Evolutionary conservation across 2,797 vertebrate species (phyloP).

Genomic region (Phoxinus dragarum): DNA sequence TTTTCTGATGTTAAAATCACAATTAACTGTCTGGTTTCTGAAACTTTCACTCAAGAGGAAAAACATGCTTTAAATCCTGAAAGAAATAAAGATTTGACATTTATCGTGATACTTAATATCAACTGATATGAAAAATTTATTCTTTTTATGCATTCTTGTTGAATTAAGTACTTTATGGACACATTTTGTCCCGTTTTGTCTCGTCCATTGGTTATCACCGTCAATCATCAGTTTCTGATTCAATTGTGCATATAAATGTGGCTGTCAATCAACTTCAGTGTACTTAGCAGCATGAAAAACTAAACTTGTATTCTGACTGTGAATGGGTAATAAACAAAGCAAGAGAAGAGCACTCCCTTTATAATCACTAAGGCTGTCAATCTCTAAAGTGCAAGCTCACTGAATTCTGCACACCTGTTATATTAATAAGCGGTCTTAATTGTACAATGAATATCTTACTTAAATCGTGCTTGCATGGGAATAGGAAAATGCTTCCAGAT

Average conservation of each 20-base stretch:
- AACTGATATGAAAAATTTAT: background rate
- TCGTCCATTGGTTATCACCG: background rate
- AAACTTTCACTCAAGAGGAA: background rate
- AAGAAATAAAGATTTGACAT: background rate
- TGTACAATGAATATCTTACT: background rate
- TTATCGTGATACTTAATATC: background rate
- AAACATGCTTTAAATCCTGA: background rate
- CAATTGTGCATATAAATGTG: background rate
- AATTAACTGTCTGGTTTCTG: background rate
- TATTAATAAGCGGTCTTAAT: no score
- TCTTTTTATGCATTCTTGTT: no score
- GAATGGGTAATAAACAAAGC: background rate
- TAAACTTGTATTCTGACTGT: no score
- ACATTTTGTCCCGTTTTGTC: background rate
- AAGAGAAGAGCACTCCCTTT: background rate
- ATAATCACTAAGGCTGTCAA: background rate
- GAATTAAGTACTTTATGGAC: no score
- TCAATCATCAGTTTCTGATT: background rate
- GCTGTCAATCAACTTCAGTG: background rate
- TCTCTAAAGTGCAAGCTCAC: background rate
- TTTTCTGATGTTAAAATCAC: background rate
- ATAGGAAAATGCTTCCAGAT: background rate
- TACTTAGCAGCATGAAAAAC: no score
- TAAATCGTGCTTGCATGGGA: no score
- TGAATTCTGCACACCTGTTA: background rate